Conservation (phyloP, 2,888 invertebrate species). For the Philereme vetulata region DNA sequence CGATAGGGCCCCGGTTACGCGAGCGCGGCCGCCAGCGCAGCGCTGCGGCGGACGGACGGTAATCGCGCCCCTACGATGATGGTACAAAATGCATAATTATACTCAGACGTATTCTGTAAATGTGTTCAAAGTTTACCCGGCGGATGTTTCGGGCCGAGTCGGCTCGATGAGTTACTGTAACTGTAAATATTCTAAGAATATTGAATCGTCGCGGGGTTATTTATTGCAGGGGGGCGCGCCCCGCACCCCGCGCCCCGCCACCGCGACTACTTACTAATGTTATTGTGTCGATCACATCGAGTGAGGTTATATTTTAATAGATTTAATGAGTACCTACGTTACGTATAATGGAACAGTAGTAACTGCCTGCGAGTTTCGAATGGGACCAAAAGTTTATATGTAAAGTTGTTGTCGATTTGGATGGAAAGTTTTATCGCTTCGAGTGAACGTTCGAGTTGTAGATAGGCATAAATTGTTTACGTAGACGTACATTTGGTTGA, state of each 20-base stretch:
- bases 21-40: conserved; percentile 41
- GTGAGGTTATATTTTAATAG: conserved; percentile 59
- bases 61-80: conserved; percentile 57
- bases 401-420: conserved; percentile 60
- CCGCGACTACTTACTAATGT: conserved; percentile 60
- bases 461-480: conserved; percentile 67
- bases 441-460: conserved; percentile 71
- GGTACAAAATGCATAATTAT: conserved; percentile 77
- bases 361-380: conserved; percentile 51
- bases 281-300: conserved; percentile 66
- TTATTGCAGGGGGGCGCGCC: conserved; percentile 34
- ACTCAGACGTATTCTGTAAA: conserved; percentile 39
- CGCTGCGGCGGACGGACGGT: conserved; percentile 24
- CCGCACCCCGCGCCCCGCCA: conserved; percentile 26
- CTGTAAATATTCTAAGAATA: conserved; percentile 47
- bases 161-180: conserved; percentile 19
- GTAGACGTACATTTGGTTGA: conserved; percentile 45
- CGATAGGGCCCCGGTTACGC: conserved; percentile 68
- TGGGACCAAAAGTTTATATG: conserved; percentile 76
- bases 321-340: conserved; percentile 37
- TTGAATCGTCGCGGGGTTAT: conserved; percentile 36
- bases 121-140: conserved; percentile 38
- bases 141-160: conserved; percentile 21
- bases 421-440: conserved; percentile 72
- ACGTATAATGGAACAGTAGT: conserved; percentile 22